Evolutionary conservation across 2,113 vertebrate species (phyloP), one percentile per base, ranked within the genome.

Genomic region (Melanerpes aurifrons): DNA sequence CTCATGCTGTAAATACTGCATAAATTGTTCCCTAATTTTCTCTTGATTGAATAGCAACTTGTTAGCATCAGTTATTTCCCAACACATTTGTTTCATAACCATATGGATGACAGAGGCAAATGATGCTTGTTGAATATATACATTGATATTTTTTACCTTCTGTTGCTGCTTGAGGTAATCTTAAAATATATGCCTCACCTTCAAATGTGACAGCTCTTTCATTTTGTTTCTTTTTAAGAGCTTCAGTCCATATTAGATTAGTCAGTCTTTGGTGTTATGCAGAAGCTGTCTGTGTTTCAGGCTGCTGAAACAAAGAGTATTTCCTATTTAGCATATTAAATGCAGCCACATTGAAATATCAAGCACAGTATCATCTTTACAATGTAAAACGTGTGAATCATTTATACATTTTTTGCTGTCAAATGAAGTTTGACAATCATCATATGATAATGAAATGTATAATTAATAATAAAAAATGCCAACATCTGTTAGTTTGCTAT

Each of bases 391-490:
- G 82, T 90, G 92, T 97, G 96, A 97, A 97, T 98, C 96, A 96
- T 97, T 97, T 96, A 96, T 96, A 94, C 6, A 0, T 83, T 96
- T 96, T 97, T 96, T 96, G 63, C 96, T 97, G 94, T 98, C 97
- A 97, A 97, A 96, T 31, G 63, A 97, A 97, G 97, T 98, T 98
- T 98, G 97, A 98, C 97, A 97, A 98, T 98, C 98, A 97, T 97
- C 96, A 59, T 96, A 98, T 97, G 97, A 98, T 98, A 98, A 98
- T 98, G 97, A 98, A 98, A 98, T 98, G 97, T 97, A 98, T 98
- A 98, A 98, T 98, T 98, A 98, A 98, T 98, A 97, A 97, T 92
- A 98, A 98, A 98, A 98, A 98, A 98, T 98, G 98, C 97, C 97
- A 98, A 97, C 98, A 98, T 98, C 98, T 98, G 98, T 97, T 98